Evolutionary conservation across 2,888 invertebrate genomes (phyloP).

Genomic region (Drosophila fungiperda): DNA sequence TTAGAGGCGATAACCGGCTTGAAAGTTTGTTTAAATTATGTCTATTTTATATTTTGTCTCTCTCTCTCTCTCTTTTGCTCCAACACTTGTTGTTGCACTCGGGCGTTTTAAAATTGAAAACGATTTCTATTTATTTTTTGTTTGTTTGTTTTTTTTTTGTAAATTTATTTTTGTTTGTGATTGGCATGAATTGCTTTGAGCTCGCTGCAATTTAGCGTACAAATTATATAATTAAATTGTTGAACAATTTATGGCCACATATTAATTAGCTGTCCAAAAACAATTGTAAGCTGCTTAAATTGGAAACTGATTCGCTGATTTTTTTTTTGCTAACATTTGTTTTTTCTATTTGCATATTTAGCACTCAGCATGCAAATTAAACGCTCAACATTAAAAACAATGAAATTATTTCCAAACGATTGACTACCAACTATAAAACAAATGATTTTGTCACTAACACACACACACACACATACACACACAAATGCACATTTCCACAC

Average conservation of each 20-base stretch:
- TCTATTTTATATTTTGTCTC: constrained; percentile 14
- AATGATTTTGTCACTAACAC: constrained; percentile 26
- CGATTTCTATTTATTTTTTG: constrained; percentile 32
- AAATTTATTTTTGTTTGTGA: constrained; percentile 3
- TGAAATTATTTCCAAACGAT: constrained; percentile 42
- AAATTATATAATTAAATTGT: constrained; percentile 60
- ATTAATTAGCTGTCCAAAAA: constrained; percentile 55
- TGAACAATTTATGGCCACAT: constrained; percentile 44
- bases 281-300: constrained; percentile 8
- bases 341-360: constrained; percentile 20
- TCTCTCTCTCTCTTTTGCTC: constrained; percentile 25
- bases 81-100: constrained; percentile 30
- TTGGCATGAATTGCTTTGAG: constrained; percentile 54
- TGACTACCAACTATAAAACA: constrained; percentile 45
- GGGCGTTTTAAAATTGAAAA: constrained; percentile 57
- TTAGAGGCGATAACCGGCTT: constrained; percentile 67
- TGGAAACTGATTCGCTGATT: constrained; percentile 9
- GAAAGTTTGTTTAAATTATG: constrained; percentile 52
- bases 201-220: constrained; percentile 48
- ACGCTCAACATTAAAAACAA: constrained; percentile 33
- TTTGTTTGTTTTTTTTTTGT: constrained; percentile 26
- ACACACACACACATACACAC: constrained; percentile 1
- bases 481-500: constrained; percentile 17
- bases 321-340: neutral
- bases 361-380: constrained; percentile 43